phyloP scores from a whole-genome alignment of 2,797 vertebrate genomes.

The Sebastes goodei region DNA sequence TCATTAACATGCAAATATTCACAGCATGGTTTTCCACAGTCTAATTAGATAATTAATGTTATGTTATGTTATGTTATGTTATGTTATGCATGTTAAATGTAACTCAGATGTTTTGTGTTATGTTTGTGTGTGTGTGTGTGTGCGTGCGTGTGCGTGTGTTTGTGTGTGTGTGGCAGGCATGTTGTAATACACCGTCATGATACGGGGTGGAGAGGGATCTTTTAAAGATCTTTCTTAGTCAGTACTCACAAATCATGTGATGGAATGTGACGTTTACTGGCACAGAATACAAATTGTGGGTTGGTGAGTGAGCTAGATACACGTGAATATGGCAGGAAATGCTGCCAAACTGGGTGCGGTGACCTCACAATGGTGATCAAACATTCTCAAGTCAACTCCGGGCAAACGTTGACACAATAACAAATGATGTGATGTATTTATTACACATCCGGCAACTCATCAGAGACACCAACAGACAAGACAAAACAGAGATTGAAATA shows the following conservation, averaged over 20 bases:
- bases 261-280: not conserved
- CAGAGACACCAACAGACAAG: not conserved
- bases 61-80: too few species aligned
- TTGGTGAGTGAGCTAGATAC: too few species aligned
- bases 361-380: too few species aligned
- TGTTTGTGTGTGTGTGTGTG: too few species aligned
- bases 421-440: too few species aligned
- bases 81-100: not conserved
- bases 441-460: not conserved
- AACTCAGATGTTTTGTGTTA: not conserved
- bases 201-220: not conserved
- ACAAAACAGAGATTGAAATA: not conserved
- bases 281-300: not conserved
- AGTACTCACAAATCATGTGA: not conserved
- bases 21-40: not conserved
- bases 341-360: too few species aligned
- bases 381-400: too few species aligned
- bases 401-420: too few species aligned
- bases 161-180: too few species aligned
- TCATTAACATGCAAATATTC: not conserved
- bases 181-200: too few species aligned
- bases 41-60: not conserved
- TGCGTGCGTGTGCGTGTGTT: rapidly evolving
- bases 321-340: too few species aligned
- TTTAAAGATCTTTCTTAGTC: not conserved